Conservation (phyloP, 2,888 invertebrate species). For the Coremacera marginata region DNA sequence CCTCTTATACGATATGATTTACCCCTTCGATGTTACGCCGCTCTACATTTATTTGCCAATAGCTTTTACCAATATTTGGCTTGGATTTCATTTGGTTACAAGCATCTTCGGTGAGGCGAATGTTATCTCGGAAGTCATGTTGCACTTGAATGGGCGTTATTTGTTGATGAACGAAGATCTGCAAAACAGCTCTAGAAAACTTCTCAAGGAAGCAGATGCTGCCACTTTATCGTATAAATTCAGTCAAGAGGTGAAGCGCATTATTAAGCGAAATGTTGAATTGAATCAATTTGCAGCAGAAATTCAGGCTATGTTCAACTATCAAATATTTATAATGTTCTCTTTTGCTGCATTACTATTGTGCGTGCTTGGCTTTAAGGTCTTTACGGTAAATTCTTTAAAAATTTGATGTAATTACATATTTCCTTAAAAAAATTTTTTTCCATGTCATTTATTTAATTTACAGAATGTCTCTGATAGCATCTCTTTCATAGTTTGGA, state of each 20-base stretch:
- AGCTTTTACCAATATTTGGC: too few relatives aligned
- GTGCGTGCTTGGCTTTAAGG: slow-evolving; percentile 60
- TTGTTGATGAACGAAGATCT: slow-evolving; percentile 53
- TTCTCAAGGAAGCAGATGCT: slow-evolving; percentile 42
- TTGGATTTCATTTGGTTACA: too few relatives aligned
- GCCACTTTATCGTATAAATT: background rate
- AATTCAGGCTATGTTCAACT: slow-evolving; percentile 55
- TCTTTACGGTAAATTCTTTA: slow-evolving; percentile 50
- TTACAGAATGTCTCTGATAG: too few relatives aligned
- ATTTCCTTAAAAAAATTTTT: too few relatives aligned
- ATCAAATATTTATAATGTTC: slow-evolving; percentile 59
- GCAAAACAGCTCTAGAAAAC: slow-evolving; percentile 38
- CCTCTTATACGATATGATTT: slow-evolving; percentile 53
- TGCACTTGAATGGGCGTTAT: slow-evolving; percentile 59
- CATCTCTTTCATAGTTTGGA: slow-evolving; percentile 51
- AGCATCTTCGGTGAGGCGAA: slow-evolving; percentile 55
- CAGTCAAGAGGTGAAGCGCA: slow-evolving; percentile 41
- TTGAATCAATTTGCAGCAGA: slow-evolving; percentile 55
- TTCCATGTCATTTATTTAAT: background rate
- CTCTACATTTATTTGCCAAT: background rate
- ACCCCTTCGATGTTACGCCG: slow-evolving; percentile 47
- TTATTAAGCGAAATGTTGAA: slow-evolving; percentile 49
- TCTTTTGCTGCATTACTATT: slow-evolving; percentile 55
- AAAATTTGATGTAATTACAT: background rate
- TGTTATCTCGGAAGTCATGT: slow-evolving; percentile 52